Evolutionary conservation across 2,888 invertebrate genomes (phyloP).

Genomic region (Stenoptilia bipunctidactyla): DNA sequence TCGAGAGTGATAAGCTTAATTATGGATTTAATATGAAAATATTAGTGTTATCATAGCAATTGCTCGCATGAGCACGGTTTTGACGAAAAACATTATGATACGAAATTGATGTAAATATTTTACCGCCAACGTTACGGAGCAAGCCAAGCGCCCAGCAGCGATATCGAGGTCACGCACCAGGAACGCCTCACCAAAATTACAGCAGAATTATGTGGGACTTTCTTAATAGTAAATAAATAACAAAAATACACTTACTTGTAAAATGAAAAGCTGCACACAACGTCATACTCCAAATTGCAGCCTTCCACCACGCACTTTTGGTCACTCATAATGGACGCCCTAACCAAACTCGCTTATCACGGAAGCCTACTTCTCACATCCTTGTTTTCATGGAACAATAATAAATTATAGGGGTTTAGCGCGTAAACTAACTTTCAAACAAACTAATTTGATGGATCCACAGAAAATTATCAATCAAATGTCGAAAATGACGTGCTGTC

Average conservation of each 20-base stretch:
- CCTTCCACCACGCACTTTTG: constrained; percentile 65
- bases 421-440: constrained; percentile 68
- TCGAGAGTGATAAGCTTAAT: no score
- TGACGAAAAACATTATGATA: no score
- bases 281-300: constrained; percentile 64
- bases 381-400: constrained; percentile 34
- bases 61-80: no score
- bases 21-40: no score
- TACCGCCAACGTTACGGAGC: background rate
- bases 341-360: constrained; percentile 37
- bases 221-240: constrained; percentile 14
- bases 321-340: constrained; percentile 48
- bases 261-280: constrained; percentile 65
- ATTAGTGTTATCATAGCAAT: no score
- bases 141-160: background rate
- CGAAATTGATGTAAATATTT: background rate
- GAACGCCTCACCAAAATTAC: background rate
- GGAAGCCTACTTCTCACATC: constrained; percentile 53
- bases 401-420: constrained; percentile 56
- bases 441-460: constrained; percentile 69
- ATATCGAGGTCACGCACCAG: background rate
- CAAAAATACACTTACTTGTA: constrained; percentile 58
- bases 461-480: constrained; percentile 71
- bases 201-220: background rate
- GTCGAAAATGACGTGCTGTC: constrained; percentile 71